Evolutionary conservation across 2,797 vertebrate genomes (phyloP), one percentile per base, ranked within the genome.

Genomic region (Macropodus opercularis): DNA sequence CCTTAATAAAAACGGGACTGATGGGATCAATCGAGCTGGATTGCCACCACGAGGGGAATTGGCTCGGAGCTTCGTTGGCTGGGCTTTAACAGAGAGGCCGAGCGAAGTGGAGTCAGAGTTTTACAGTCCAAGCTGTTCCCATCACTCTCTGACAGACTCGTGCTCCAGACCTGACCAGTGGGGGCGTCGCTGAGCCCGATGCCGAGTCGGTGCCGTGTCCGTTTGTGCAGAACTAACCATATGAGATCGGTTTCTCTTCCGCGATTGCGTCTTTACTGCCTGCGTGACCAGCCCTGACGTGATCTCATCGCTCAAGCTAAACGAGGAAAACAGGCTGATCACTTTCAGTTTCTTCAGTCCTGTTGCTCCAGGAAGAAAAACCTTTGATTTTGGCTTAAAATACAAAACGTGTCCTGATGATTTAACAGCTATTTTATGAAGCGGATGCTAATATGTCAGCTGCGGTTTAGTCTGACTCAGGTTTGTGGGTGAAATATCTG

Each of bases 21-120:
- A 84, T 80, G 66, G 68, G 77, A 84, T 86, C 74, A 83, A 85
- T 87, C 82, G 85, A 86, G 68, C 76, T 39, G 64, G 77, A 86
- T 81, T 84, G 77, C 77, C 77, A 81, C 75, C 76, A 76, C 71
- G 77, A 85, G 80, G 74, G 73, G 71, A 75, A 69, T 75, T 81
- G 80, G 61, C 69, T 57, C 49, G 48, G 70, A 48, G 64, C 69
- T 83, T 77, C 69, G 65, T 68, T 65, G 63, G 69, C 41, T 6
- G 21, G 36, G 62, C 69, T 81, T 80, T 69, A 84, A 85, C 72
- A 48, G 69, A 72, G 75, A 75, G 49, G 63, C 41, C n/a, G 55
- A 71, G 62, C 73, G 69, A 75, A 80, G 67, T 49, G 50, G 59
- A 62, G 64, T 42, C 31, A 66, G 60, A n/a, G 59, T 64, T 81